These are phyloP conservation scores for Strigops habroptila DNA, from an alignment of 2,113 vertebrate genomes.

Conservation along the genomic window DNA sequence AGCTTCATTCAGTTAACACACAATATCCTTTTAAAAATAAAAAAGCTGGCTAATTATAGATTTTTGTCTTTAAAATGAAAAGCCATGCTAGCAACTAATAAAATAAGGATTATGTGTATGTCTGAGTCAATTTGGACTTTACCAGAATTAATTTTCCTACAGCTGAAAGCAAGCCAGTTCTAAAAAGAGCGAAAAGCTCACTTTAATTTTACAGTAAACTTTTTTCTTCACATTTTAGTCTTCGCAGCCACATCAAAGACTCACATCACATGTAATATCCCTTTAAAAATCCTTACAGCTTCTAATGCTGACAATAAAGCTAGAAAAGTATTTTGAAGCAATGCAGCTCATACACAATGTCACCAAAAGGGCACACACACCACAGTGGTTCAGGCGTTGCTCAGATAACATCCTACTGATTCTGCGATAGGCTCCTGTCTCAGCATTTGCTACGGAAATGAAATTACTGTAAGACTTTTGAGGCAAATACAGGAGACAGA, in stretches of 20 bases:
- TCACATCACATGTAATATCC: background rate
- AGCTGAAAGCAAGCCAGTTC: background rate
- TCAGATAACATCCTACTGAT: background rate
- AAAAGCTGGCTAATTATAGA: background rate
- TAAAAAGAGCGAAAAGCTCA: background rate
- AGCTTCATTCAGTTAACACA: background rate
- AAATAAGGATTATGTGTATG: background rate
- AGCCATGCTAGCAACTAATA: background rate
- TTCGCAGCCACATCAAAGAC: background rate
- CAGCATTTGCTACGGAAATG: background rate
- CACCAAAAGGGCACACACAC: background rate
- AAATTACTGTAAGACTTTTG: background rate
- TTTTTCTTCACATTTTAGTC: background rate
- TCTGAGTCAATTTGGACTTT: background rate
- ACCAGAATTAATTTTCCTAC: background rate
- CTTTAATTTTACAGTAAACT: background rate
- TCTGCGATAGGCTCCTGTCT: background rate
- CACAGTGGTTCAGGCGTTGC: background rate
- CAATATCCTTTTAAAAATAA: background rate
- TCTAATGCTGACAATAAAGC: background rate
- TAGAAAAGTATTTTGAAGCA: background rate
- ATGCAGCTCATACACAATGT: background rate
- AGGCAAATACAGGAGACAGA: background rate
- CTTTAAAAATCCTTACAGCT: background rate
- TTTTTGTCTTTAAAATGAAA: slow-evolving; percentile 18